Conservation (phyloP, 2,113 vertebrate species). For the Cervus canadensis region DNA sequence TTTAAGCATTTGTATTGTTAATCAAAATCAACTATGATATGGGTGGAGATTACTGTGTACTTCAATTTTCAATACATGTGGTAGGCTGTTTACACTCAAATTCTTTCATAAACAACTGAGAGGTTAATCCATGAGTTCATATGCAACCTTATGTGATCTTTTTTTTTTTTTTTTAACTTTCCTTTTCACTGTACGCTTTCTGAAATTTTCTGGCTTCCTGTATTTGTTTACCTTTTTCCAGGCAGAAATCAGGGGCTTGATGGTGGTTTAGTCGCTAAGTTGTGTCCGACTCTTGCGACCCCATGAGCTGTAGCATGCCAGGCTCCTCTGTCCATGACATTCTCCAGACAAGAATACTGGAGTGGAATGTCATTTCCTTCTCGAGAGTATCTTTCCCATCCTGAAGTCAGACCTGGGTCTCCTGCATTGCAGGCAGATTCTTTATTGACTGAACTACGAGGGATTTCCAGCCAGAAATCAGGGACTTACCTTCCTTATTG, state of each 20-base stretch:
- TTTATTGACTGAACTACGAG: background rate
- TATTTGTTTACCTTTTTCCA: background rate
- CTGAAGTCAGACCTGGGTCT: background rate
- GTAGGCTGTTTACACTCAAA: background rate
- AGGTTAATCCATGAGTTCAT: background rate
- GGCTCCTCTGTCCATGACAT: background rate
- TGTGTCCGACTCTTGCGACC: accelerated
- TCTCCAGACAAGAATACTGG: background rate
- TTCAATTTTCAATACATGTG: background rate
- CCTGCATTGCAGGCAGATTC: background rate
- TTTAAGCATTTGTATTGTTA: background rate
- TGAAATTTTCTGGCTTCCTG: background rate
- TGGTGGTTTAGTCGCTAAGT: background rate
- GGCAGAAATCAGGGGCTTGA: background rate
- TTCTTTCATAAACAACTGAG: background rate
- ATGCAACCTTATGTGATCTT: background rate
- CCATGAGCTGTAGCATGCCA: background rate
- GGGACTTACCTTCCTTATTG: background rate
- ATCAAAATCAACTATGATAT: background rate
- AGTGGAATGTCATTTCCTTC: background rate
- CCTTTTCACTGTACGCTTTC: background rate
- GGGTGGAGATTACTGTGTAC: background rate
- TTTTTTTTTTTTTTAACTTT: background rate
- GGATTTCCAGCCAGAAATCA: background rate
- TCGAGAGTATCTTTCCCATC: background rate